Base-by-base conservation (phyloP, 2,797 vertebrate genomes). In the Rhodeus uyekii region DNA sequence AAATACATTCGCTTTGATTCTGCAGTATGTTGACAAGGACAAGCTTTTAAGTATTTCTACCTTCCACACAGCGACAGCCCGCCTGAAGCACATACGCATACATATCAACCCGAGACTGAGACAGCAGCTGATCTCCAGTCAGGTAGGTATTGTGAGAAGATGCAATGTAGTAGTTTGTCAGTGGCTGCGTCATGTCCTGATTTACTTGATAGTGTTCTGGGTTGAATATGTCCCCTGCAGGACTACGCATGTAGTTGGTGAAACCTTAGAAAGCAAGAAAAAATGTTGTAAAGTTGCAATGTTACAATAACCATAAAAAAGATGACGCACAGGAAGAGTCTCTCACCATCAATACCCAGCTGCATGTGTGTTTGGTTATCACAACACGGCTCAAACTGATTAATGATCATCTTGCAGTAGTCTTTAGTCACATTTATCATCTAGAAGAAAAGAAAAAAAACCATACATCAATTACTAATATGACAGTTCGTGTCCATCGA, bases 71-170 rank as follows among this genome's bases (percentile, higher is more conserved):
- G 88, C 97, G 97, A 81, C 98, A 99, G 77, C 97, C 98, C 86
- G 98, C 96, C 88, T 98, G 96, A 76, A 99, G 93, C 83, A 97
- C 98, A 79, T 98, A 97, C 16, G 97, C 97, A 0, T 99, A 99
- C 42, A 98, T 98, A 92, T 99, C 98, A 87, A 97, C 94, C 4
- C 98, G 96, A 58, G 98, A 99, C 91, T 98, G 96, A 1, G 98
- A 99, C 22, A 98, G 95, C 90, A 99, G 96, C 95, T 99, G 98
- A 90, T 99, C 98, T 83, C 98, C 98, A 0, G 96, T 97, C 92
- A 99, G 93, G 90, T 95, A 95, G 86, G 98, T 99, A 93, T 99
- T 99, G 92, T 99, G 98, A 44, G 98, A 99, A 0, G 98, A 98
- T 87, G 97, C 92, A 75, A 99, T 98, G 89, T 96, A 99, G 84